These are phyloP conservation scores for Troilus luridus DNA, from an alignment of 2,888 invertebrate genomes.

Conservation along the genomic window DNA sequence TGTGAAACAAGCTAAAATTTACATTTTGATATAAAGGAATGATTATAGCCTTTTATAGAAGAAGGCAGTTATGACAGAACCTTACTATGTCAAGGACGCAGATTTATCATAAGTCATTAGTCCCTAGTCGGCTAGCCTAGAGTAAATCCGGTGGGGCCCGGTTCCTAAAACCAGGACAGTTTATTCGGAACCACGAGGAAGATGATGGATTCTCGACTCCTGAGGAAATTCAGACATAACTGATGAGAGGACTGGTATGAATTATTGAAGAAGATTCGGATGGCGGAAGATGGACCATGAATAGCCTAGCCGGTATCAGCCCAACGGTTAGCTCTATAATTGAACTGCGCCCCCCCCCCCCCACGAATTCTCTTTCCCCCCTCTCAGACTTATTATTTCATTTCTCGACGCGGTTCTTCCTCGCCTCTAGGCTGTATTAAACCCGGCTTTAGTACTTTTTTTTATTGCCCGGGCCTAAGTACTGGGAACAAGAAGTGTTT, in stretches of 20 bases:
- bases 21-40: too few species aligned
- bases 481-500: neutral
- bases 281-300: neutral
- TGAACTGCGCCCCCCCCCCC: neutral
- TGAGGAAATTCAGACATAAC: conserved; percentile 43
- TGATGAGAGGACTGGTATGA: neutral
- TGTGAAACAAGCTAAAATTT: too few species aligned
- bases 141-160: neutral
- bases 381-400: neutral
- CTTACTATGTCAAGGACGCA: neutral
- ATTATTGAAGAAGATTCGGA: conserved; percentile 29
- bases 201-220: neutral
- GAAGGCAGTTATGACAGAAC: neutral
- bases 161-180: neutral
- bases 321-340: conserved; percentile 4
- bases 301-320: neutral
- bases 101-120: neutral
- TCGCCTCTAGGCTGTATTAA: neutral
- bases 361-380: neutral
- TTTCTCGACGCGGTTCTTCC: neutral
- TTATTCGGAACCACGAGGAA: neutral
- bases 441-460: conserved; percentile 8
- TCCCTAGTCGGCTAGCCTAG: neutral
- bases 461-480: neutral
- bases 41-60: too few species aligned